phyloP scores from a whole-genome alignment of 2,113 vertebrate species.

The Electrona antarctica region DNA sequence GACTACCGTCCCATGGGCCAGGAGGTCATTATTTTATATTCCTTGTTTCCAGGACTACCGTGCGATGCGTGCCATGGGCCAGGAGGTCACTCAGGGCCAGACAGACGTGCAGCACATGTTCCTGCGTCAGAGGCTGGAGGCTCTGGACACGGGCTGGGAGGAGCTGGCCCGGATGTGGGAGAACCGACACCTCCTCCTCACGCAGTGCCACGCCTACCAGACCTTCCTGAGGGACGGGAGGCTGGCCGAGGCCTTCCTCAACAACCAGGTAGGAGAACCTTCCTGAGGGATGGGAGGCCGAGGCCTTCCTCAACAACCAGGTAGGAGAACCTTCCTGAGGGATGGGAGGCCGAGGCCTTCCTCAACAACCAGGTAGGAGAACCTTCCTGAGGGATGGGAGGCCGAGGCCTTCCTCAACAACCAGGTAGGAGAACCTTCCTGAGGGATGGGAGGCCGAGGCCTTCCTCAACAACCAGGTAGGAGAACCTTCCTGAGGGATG shows the following conservation, averaged over 20 bases:
- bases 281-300: too few relatives aligned
- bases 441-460: too few relatives aligned
- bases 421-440: too few relatives aligned
- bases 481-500: too few relatives aligned
- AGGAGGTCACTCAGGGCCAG: constrained; percentile 91
- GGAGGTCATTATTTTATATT: too few relatives aligned
- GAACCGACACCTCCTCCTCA: constrained; percentile 89
- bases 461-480: neutral
- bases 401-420: neutral
- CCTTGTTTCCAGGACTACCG: constrained; percentile 83
- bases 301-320: neutral
- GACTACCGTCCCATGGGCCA: too few relatives aligned
- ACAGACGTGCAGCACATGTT: constrained; percentile 93
- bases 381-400: too few relatives aligned
- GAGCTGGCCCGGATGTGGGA: constrained; percentile 95
- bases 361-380: neutral
- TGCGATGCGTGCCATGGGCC: constrained; percentile 93
- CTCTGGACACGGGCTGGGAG: constrained; percentile 91
- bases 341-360: neutral
- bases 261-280: constrained; percentile 94
- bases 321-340: too few relatives aligned
- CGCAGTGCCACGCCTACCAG: constrained; percentile 90
- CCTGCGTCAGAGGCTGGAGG: constrained; percentile 87
- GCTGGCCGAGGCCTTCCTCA: constrained; percentile 91
- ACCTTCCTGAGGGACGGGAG: constrained; percentile 91